Conservation (phyloP, 2,888 invertebrate genomes). For the Synergus itoensis region DNA sequence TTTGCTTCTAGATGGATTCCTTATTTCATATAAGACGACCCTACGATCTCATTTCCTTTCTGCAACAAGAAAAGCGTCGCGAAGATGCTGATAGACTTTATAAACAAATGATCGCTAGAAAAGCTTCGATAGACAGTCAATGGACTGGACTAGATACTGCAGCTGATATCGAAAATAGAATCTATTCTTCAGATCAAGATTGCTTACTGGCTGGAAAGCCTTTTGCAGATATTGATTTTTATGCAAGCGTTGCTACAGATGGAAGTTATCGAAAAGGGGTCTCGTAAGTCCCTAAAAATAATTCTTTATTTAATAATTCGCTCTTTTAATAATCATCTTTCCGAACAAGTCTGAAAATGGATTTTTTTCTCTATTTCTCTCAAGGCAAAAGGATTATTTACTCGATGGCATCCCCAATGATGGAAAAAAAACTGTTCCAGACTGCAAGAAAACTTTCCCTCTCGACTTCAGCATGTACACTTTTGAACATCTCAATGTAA, state of each 20-base stretch:
- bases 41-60: conserved; percentile 86
- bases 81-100: conserved; percentile 82
- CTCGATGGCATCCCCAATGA: conserved; percentile 70
- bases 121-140: conserved; percentile 82
- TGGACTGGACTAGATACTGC: conserved; percentile 81
- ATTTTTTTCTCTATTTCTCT: background rate
- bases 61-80: conserved; percentile 87
- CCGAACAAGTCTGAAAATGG: too few relatives aligned
- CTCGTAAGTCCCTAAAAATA: conserved; percentile 60
- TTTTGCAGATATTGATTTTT: conserved; percentile 84
- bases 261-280: conserved; percentile 80
- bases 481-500: conserved; percentile 83
- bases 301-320: background rate
- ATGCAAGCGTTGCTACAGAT: conserved; percentile 81
- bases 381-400: conserved; percentile 62
- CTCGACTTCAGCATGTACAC: conserved; percentile 83
- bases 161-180: conserved; percentile 81
- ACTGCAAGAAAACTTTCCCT: conserved; percentile 82
- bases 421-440: conserved; percentile 78
- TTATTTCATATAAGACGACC: conserved; percentile 86
- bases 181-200: conserved; percentile 82
- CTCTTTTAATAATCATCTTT: background rate
- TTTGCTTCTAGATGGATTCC: conserved; percentile 82
- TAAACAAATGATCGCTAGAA: conserved; percentile 82
- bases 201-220: conserved; percentile 83